phyloP scores from a whole-genome alignment of 2,797 vertebrate genomes.

The Podarcis siculus region DNA sequence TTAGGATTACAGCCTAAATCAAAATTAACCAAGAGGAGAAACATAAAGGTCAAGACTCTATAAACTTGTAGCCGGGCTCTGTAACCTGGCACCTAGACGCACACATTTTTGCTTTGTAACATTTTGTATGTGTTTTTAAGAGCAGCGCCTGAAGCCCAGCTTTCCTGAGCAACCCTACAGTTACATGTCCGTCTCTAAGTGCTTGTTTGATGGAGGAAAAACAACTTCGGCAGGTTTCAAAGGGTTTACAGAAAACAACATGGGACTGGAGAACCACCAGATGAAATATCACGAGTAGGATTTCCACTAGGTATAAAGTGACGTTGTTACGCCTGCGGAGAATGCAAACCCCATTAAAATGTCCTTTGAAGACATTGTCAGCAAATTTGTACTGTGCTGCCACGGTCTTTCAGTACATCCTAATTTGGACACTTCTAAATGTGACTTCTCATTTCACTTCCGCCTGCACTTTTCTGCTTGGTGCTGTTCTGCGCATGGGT shows the following conservation, averaged over 20 bases:
- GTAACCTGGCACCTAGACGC: conserved; percentile 23
- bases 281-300: conserved; percentile 26
- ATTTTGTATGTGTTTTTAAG: conserved; percentile 49
- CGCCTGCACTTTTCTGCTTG: not conserved
- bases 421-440: not conserved
- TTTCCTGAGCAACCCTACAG: conserved; percentile 39
- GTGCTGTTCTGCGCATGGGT: not conserved
- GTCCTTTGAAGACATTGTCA: conserved; percentile 9
- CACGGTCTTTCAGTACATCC: conserved; percentile 22
- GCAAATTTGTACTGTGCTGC: conserved; percentile 9
- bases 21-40: conserved; percentile 44
- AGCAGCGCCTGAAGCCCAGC: conserved; percentile 37
- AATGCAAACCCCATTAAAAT: conserved; percentile 3
- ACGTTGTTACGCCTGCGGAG: not conserved
- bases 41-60: conserved; percentile 36
- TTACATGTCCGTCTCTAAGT: conserved; percentile 25
- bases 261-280: conserved; percentile 23
- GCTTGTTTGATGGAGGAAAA: conserved; percentile 20
- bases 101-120: conserved; percentile 33
- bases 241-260: conserved; percentile 29
- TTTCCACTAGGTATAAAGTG: conserved; percentile 36
- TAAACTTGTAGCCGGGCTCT: conserved; percentile 1
- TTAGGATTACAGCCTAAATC: conserved; percentile 6
- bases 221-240: conserved; percentile 19
- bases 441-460: not conserved